Evolutionary conservation across 2,797 vertebrate species (phyloP), one percentile per base, ranked within the genome.

Genomic region (Hypotaenidia okinawae): DNA sequence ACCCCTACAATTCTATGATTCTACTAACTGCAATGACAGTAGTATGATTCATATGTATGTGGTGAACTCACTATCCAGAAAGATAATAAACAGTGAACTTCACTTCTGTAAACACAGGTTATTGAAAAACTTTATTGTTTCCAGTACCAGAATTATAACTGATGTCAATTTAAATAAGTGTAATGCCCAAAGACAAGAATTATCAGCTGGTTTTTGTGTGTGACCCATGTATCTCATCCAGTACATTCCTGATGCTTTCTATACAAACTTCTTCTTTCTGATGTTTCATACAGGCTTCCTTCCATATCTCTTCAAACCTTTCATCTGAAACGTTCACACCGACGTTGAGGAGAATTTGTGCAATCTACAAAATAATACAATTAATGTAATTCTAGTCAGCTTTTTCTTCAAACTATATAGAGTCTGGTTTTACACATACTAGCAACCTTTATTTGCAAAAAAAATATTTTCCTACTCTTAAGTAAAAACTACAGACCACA

Each of bases 291-390:
- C 98, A 97, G 3, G 99, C 98, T 95, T 98, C 94, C 85, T 97
- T 97, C 99, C 99, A 99, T n/a, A 98, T 97, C 82, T 98, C 98
- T 87, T 99, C 98, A 93, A 99, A 99, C 11, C 77, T 98, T 90
- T 98, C 98, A 58, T 97, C 97, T 25, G 98, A 97, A 97, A 99
- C 84, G 28, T 95, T 82, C 76, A 98, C 68, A 5, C 98, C 98
- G 52, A 98, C 97, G 45, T 98, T 99, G 84, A 41, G 91, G 90
- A 99, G 97, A 96, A 99, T 98, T 67, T 96, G 94, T 82, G 97
- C 88, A 86, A 99, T 98, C 99, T 99, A 96, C 68, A 85, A 97
- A 84, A 63, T 11, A 84, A 91, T 32, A 84, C 19, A 84, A 27
- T 23, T 68, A 10, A 58, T 41, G 23, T 72, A 87, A 87, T 57